Percentiles rank a stretch among this genome's conserved stretches.
phyloP scores from a whole-genome alignment of 2,888 invertebrate species.

The Ectropis crepuscularia region DNA sequence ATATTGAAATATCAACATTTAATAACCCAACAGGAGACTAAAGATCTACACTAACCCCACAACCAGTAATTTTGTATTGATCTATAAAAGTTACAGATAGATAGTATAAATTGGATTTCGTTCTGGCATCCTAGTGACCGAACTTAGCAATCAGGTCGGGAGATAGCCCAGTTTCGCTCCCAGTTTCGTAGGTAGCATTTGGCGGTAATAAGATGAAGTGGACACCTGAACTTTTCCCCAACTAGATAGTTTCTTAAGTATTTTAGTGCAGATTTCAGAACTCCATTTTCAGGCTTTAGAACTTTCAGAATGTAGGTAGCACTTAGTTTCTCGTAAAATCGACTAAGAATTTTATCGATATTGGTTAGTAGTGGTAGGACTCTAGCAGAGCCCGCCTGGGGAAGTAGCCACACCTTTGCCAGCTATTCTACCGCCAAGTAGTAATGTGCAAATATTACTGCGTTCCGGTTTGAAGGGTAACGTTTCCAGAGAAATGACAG shows the following conservation, averaged over 20 bases:
- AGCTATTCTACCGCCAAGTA: too few relatives aligned
- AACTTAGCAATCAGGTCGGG: conserved; percentile 19
- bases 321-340: too few relatives aligned
- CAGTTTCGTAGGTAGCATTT: conserved; percentile 15
- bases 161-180: conserved; percentile 8
- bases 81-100: conserved; percentile 20
- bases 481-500: too few relatives aligned
- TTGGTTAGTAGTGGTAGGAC: too few relatives aligned
- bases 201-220: conserved; percentile 16
- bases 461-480: too few relatives aligned
- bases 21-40: background rate
- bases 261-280: background rate
- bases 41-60: conserved; percentile 8
- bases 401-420: too few relatives aligned
- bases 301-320: too few relatives aligned
- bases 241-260: background rate
- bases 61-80: conserved; percentile 16
- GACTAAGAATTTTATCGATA: too few relatives aligned
- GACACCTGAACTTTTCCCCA: conserved; percentile 12
- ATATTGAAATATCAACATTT: too few relatives aligned
- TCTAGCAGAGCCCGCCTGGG: too few relatives aligned
- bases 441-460: too few relatives aligned
- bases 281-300: background rate
- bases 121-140: conserved; percentile 10
- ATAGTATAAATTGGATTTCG: conserved; percentile 24